Evolutionary conservation across 2,113 vertebrate genomes (phyloP).

Genomic region (Mirza zaza): DNA sequence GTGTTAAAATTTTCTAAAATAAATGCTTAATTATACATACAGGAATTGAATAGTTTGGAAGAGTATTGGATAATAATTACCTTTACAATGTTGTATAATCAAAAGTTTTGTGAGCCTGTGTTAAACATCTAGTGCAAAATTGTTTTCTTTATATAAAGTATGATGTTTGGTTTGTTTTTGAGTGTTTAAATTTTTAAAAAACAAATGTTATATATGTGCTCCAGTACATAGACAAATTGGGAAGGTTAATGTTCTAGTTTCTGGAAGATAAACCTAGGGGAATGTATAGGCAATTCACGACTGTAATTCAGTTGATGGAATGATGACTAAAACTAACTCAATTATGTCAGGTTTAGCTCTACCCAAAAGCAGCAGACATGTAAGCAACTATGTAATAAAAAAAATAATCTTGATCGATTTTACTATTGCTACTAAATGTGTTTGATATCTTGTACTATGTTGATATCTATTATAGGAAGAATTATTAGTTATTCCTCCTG

Average conservation of each 20-base stretch:
- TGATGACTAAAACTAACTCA: constrained; percentile 66
- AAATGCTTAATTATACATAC: constrained; percentile 65
- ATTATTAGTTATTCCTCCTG: background rate
- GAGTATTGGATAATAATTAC: constrained; percentile 40
- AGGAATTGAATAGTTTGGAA: constrained; percentile 57
- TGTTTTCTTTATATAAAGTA: constrained; percentile 67
- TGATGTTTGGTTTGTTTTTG: constrained; percentile 72
- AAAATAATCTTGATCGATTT: constrained; percentile 66
- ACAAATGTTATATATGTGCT: constrained; percentile 55
- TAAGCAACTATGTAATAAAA: constrained; percentile 82
- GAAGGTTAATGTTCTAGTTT: constrained; percentile 57
- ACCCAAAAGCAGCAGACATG: constrained; percentile 59
- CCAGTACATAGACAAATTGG: constrained; percentile 59
- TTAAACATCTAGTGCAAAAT: constrained; percentile 64
- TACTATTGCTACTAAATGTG: constrained; percentile 16
- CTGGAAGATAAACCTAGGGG: constrained; percentile 11
- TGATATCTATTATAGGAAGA: background rate
- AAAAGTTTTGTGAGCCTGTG: constrained; percentile 77
- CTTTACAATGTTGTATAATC: constrained; percentile 73
- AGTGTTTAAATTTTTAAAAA: constrained; percentile 60
- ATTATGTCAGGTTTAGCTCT: constrained; percentile 74
- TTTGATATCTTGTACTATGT: background rate
- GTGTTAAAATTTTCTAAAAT: constrained; percentile 56
- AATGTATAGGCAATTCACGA: constrained; percentile 69
- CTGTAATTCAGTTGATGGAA: constrained; percentile 64